Evolutionary conservation across 2,113 vertebrate species (phyloP).

Genomic region (Myrmecobius fasciatus): DNA sequence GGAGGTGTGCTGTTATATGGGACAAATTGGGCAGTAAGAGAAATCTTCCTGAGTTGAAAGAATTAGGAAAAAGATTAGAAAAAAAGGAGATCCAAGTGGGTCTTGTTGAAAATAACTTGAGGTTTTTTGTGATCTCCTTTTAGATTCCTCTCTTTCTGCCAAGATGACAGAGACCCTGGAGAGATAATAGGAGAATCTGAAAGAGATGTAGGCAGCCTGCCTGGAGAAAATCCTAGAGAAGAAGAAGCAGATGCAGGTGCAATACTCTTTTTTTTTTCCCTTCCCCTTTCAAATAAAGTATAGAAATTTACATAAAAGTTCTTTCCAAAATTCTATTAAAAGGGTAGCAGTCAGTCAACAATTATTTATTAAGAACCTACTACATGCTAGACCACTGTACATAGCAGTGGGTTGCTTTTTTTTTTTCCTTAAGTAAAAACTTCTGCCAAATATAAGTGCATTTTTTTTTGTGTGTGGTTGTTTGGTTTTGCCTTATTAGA

Average conservation of each 20-base stretch:
- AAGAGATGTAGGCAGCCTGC: constrained; percentile 90
- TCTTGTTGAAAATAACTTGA: not conserved
- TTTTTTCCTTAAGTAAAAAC: not conserved
- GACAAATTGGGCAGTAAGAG: too few species aligned
- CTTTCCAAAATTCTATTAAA: not conserved
- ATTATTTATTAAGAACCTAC: too few species aligned
- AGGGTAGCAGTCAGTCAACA: too few species aligned
- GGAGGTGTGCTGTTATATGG: not conserved
- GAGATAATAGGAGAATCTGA: constrained; percentile 87
- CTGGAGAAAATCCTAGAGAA: constrained; percentile 89
- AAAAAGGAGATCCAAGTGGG: not conserved
- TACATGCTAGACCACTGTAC: not conserved
- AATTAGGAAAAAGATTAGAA: not conserved
- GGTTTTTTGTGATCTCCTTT: not conserved
- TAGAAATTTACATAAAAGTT: not conserved
- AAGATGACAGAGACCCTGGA: constrained; percentile 86
- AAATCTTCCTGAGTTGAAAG: not conserved
- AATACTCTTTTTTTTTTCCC: not conserved
- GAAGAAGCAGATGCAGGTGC: constrained; percentile 88
- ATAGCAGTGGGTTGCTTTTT: not conserved
- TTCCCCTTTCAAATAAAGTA: not conserved
- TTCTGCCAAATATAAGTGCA: not conserved
- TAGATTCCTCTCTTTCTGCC: constrained; percentile 31
- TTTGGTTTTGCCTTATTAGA: not conserved
- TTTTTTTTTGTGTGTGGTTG: not conserved